A percentile compares a stretch with the other conserved stretches of the same genome.
Conservation (phyloP, 1,140 invertebrate species). For the Eurosta solidaginis region DNA sequence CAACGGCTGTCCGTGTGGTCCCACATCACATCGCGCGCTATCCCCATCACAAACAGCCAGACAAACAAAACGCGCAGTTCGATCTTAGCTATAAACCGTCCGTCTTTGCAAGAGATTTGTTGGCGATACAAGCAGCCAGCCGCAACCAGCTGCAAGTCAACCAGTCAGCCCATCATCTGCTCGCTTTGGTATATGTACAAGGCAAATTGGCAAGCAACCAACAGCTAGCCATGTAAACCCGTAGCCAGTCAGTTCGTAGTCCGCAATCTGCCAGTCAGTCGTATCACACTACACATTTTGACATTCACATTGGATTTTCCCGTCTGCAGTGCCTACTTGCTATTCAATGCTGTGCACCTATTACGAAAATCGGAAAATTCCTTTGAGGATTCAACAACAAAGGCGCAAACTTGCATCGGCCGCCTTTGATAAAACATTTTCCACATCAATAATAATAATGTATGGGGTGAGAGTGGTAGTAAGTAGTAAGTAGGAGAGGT, state of each 20-base stretch:
- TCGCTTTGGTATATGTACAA: background rate
- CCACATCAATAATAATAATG: slow-evolving; percentile 16
- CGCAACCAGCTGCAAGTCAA: background rate
- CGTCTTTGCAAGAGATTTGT: background rate
- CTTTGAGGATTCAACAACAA: slow-evolving; percentile 59
- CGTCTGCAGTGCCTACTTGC: slow-evolving; percentile 33
- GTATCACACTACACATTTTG: background rate
- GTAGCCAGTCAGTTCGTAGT: background rate
- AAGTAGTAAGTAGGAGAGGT: background rate
- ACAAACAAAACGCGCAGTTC: background rate
- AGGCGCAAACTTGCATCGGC: slow-evolving; percentile 50
- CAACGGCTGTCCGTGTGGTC: background rate
- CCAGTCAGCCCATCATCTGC: background rate
- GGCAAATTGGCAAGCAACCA: background rate
- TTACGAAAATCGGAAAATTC: slow-evolving; percentile 59
- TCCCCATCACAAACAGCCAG: background rate
- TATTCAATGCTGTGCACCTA: slow-evolving; percentile 51
- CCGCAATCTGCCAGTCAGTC: background rate
- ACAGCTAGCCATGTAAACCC: background rate
- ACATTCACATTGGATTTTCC: slow-evolving; percentile 21
- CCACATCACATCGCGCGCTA: background rate
- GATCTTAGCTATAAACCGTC: too few relatives aligned
- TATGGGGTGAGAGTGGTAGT: background rate
- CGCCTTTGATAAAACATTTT: slow-evolving; percentile 51
- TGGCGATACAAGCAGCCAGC: background rate